phyloP scores from a whole-genome alignment of 64 coral and sea anemone genomes.

The Orbicella faveolata region DNA sequence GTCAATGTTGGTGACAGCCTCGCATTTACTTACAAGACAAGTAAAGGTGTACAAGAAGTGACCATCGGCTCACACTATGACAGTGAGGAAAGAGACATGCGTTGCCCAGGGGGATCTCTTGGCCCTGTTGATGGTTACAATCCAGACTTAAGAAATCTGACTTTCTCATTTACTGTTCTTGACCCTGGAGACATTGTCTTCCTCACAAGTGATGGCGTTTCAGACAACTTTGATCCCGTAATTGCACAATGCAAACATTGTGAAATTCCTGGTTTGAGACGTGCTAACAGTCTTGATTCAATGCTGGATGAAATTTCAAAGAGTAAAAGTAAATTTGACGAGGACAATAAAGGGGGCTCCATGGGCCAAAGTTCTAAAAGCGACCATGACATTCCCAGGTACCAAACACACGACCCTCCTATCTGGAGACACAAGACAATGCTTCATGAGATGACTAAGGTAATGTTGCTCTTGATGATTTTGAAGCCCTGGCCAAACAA shows the following conservation, averaged over 20 bases:
- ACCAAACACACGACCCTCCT: constrained; percentile 35
- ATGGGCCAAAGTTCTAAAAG: not conserved
- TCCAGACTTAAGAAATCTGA: constrained; percentile 92
- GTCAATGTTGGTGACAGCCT: constrained; percentile 97
- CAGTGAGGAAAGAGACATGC: constrained; percentile 81
- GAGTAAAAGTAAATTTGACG: not conserved
- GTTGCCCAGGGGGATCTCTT: constrained; percentile 84
- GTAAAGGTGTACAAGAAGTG: constrained; percentile 67
- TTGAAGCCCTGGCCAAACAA: no score
- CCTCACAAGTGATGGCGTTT: constrained; percentile 95
- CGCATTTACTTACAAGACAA: constrained; percentile 76
- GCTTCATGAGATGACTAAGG: constrained; percentile 74
- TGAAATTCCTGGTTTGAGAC: constrained; percentile 18
- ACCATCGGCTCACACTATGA: constrained; percentile 92
- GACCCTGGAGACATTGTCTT: constrained; percentile 90
- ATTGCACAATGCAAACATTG: constrained; percentile 83
- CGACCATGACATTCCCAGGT: not conserved
- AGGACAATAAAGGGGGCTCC: not conserved
- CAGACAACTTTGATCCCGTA: constrained; percentile 97
- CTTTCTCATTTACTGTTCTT: constrained; percentile 84
- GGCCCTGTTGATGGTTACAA: constrained; percentile 91
- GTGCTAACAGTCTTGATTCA: constrained; percentile 56
- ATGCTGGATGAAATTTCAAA: constrained; percentile 28
- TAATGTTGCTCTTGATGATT: constrained; percentile 13
- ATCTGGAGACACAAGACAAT: constrained; percentile 57